Base-by-base conservation (phyloP, 2,888 invertebrate species). In the Mycalesis mineus region DNA sequence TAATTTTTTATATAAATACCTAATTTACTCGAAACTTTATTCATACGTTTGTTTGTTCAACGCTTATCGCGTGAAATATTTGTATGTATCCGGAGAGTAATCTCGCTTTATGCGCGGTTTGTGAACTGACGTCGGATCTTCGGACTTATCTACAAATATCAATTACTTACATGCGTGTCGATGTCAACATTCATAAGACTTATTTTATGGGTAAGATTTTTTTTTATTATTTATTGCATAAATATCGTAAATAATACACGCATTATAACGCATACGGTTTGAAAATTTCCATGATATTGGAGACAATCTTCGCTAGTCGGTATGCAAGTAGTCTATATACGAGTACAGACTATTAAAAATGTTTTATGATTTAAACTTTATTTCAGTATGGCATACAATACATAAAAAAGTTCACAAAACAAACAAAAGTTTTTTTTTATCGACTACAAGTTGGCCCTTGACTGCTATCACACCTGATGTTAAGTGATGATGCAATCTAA, bases 41-140 rank as follows among this genome's bases (percentile, higher is more conserved):
- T 77, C 77, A 76, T 76, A 71, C 72, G 68, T 79, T 80, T 84
- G 78, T 84, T 83, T 80, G 77, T 80, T 77, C 74, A 75, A 77
- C 77, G 67, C 73, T 77, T 78, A 80, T 80, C 77, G 68, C 69
- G 71, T 78, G 74, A 80, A 77, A 73, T 73, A 75, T 74, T 73
- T 68, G 65, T 70, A 69, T 68, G 71, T 69, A 70, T 73, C 71
- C 68, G 66, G 56, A 61, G 62, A 62, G 70, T 75, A 75, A 74
- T 77, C 71, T 73, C 68, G 60, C 66, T 64, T 72, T 71, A 71
- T 68, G 69, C 71, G 65, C 56, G 44, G 62, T 57, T 58, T 55
- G 49, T 48, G 55, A 40, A 55, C 59, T 60, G 53, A 60, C 42
- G 31, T 33, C 33, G 31, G 47, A 47, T 47, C 47, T 47, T 37